Conservation (phyloP, 2,113 vertebrate genomes). For the Nanger granti region DNA sequence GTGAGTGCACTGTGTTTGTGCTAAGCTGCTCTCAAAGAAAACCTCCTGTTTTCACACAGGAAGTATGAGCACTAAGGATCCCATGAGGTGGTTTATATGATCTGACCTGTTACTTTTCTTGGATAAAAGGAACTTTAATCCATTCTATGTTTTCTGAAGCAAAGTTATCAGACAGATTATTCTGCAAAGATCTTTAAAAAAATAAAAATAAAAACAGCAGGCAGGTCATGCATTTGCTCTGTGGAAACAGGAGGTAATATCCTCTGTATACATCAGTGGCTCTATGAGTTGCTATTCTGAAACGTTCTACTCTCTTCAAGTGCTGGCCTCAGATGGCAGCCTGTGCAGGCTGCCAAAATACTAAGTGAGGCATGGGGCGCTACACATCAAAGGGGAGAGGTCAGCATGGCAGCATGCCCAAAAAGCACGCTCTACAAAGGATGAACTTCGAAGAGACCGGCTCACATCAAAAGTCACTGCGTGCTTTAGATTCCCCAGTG, state of each 20-base stretch:
- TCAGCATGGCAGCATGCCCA: neutral
- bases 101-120: constrained; percentile 18
- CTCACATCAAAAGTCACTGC: constrained; percentile 47
- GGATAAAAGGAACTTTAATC: neutral
- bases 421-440: neutral
- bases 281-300: neutral
- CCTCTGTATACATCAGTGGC: neutral
- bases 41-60: neutral
- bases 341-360: constrained; percentile 24
- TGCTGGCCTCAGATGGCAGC: neutral
- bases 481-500: constrained; percentile 8
- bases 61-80: neutral
- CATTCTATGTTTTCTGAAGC: neutral
- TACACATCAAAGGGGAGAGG: constrained; percentile 43
- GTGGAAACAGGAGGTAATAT: neutral
- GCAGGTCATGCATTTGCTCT: neutral
- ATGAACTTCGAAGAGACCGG: constrained; percentile 16
- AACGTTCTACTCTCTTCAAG: constrained; percentile 11
- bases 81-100: neutral
- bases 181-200: neutral
- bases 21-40: constrained; percentile 2
- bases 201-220: neutral
- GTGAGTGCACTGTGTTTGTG: neutral
- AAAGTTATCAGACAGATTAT: neutral
- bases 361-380: neutral